A percentile compares a stretch with the other conserved stretches of the same genome.
Conservation (phyloP, 2,888 invertebrate species). For the Lathronympha strigana region DNA sequence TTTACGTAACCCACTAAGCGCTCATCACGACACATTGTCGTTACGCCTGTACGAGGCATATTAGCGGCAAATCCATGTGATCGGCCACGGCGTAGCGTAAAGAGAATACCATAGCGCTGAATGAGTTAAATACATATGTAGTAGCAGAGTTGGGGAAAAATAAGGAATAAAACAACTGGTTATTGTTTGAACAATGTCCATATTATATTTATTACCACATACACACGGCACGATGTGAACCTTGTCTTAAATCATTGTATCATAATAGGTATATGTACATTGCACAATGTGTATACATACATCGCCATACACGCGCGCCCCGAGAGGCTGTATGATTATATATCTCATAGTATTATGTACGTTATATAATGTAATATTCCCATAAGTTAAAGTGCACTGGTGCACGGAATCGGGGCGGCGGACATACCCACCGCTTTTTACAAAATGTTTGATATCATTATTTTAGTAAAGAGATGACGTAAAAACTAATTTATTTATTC, state of each 20-base stretch:
- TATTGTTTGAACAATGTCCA: conserved; percentile 94
- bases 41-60: too few relatives aligned
- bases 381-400: conserved; percentile 85
- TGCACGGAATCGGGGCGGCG: conserved; percentile 84
- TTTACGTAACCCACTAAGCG: too few relatives aligned
- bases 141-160: conserved; percentile 47
- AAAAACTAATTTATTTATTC: conserved; percentile 81
- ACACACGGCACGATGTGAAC: conserved; percentile 96
- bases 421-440: conserved; percentile 81
- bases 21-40: too few relatives aligned
- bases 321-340: conserved; percentile 85
- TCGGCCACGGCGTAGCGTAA: too few relatives aligned
- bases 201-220: conserved; percentile 94
- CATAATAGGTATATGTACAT: conserved; percentile 89
- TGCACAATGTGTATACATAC: conserved; percentile 89
- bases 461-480: conserved; percentile 84
- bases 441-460: conserved; percentile 84
- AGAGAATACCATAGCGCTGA: too few relatives aligned
- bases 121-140: neutral
- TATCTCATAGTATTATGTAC: conserved; percentile 84
- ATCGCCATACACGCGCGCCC: conserved; percentile 87
- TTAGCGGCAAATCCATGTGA: too few relatives aligned
- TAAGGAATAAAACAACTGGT: conserved; percentile 76
- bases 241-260: conserved; percentile 92
- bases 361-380: conserved; percentile 85